phyloP scores from a whole-genome alignment of 2,797 vertebrate genomes.

The Pangasius sanitwongsei region DNA sequence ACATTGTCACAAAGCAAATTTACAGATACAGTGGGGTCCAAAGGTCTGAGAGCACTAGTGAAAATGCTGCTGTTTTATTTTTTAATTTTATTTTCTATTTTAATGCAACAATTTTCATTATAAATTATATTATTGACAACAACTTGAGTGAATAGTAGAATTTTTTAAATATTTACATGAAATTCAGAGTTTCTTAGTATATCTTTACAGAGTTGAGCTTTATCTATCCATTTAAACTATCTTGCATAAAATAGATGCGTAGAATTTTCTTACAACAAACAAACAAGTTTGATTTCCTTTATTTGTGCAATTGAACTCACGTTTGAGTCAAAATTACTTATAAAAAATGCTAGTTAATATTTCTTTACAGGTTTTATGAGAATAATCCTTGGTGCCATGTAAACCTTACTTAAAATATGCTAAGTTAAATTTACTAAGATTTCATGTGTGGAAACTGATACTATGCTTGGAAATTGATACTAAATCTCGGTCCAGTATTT shows the following conservation, averaged over 20 bases:
- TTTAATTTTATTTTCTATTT: no score
- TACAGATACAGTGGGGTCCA: not conserved
- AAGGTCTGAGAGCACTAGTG: not conserved
- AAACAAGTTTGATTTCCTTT: not conserved
- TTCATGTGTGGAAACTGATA: not conserved
- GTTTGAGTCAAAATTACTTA: not conserved
- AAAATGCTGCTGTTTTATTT: not conserved
- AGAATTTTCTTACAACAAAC: not conserved
- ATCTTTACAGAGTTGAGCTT: not conserved
- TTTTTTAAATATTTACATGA: no score
- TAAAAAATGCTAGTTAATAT: not conserved
- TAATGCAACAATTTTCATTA: no score
- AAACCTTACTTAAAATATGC: not conserved
- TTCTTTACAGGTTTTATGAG: not conserved
- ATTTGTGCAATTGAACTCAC: not conserved
- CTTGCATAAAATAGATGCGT: not conserved
- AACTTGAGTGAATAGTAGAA: no score
- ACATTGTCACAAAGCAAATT: not conserved
- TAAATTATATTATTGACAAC: no score
- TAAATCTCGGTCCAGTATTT: not conserved
- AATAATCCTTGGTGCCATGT: not conserved
- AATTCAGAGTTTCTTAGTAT: no score
- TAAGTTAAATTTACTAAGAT: not conserved
- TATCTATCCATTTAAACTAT: not conserved
- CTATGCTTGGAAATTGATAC: not conserved